phyloP scores from a whole-genome alignment of 2,113 vertebrate species.

The Rhabdomys dilectus region DNA sequence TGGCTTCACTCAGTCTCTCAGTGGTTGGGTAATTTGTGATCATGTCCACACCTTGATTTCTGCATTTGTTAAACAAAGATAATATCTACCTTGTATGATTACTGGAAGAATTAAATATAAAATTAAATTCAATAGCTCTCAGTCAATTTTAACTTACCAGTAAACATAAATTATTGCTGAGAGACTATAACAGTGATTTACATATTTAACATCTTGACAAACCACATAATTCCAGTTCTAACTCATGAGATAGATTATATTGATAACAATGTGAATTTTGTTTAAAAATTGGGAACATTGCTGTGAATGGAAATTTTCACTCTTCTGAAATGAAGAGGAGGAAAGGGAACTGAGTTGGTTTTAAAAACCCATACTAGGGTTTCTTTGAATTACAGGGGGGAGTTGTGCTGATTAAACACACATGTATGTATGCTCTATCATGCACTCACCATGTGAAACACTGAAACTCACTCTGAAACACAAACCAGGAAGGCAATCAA shows the following conservation, averaged over 20 bases:
- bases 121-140: slow-evolving; percentile 37
- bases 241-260: slow-evolving; percentile 23
- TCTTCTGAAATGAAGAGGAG: slow-evolving; percentile 29
- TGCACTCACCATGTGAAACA: background rate
- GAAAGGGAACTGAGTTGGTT: background rate
- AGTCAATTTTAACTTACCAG: slow-evolving; percentile 25
- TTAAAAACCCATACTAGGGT: background rate
- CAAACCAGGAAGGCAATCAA: background rate
- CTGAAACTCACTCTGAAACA: background rate
- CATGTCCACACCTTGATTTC: slow-evolving; percentile 9
- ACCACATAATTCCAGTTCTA: slow-evolving; percentile 54
- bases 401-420: background rate
- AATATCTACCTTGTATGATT: slow-evolving; percentile 53
- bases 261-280: slow-evolving; percentile 61
- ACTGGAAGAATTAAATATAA: slow-evolving; percentile 46
- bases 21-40: background rate
- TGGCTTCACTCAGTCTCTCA: background rate
- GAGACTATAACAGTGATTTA: slow-evolving; percentile 50
- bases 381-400: background rate
- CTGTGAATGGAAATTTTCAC: slow-evolving; percentile 64
- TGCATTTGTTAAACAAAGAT: slow-evolving; percentile 24
- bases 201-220: slow-evolving; percentile 55
- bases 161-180: slow-evolving; percentile 61
- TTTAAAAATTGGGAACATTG: slow-evolving; percentile 37
- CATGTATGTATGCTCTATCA: background rate